Conservation (phyloP, 1,140 invertebrate genomes). For the Potamilus streckersoni region DNA sequence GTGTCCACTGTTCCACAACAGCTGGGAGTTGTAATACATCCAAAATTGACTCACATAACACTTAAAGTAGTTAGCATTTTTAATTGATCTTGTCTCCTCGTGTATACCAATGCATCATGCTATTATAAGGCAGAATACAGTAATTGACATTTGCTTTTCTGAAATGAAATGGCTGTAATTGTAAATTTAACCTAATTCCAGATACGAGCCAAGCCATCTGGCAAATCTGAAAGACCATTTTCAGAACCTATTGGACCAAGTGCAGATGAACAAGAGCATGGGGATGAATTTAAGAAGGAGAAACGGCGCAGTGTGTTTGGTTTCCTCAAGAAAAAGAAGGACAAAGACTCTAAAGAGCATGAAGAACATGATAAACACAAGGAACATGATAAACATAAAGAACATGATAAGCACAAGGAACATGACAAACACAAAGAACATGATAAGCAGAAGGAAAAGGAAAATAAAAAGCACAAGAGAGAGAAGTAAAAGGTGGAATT, state of each 20-base stretch:
- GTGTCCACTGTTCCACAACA: too few species aligned
- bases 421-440: constrained; percentile 30
- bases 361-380: constrained; percentile 39
- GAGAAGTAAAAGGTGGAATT: too few species aligned
- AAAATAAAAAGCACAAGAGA: too few species aligned
- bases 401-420: constrained; percentile 9
- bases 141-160: not conserved
- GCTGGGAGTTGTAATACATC: too few species aligned
- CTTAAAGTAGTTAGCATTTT: too few species aligned
- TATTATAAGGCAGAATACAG: not conserved
- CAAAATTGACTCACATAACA: too few species aligned
- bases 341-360: constrained; percentile 46
- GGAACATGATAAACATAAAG: constrained; percentile 31
- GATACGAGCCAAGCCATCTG: constrained; percentile 17
- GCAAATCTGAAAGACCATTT: constrained; percentile 21
- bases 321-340: constrained; percentile 58
- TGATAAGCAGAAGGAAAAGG: not conserved
- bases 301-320: constrained; percentile 48
- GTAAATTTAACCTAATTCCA: not conserved
- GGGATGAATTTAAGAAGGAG: constrained; percentile 38
- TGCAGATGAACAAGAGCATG: constrained; percentile 16
- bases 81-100: too few species aligned
- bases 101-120: not conserved
- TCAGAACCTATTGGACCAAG: constrained; percentile 23
- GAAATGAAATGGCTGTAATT: too few species aligned